phyloP scores from a whole-genome alignment of 1,140 invertebrate genomes.

The Diuraphis noxia region DNA sequence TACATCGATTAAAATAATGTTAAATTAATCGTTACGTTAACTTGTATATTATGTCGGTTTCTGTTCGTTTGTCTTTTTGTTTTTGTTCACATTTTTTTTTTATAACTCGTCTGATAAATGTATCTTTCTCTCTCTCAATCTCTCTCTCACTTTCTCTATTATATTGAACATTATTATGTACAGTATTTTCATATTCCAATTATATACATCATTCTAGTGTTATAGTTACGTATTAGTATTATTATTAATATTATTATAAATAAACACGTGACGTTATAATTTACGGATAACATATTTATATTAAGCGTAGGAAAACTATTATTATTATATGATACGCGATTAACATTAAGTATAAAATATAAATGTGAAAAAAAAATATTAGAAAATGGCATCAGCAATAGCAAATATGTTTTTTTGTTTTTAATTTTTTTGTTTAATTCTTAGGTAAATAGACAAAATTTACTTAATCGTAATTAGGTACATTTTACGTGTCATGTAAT shows the following conservation, averaged over 20 bases:
- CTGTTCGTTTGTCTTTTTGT: neutral
- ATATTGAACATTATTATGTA: neutral
- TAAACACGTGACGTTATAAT: neutral
- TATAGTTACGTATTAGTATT: neutral
- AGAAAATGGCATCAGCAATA: neutral
- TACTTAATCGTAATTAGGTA: slow-evolving; percentile 13
- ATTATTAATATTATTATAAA: neutral
- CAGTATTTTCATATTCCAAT: neutral
- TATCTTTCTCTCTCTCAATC: neutral
- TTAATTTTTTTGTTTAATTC: neutral
- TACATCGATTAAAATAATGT: neutral
- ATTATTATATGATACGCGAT: neutral
- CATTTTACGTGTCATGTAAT: neutral
- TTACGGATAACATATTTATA: neutral
- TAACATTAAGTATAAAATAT: neutral
- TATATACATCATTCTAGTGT: neutral
- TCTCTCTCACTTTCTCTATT: neutral
- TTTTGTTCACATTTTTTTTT: neutral
- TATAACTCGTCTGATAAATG: neutral
- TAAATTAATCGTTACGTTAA: neutral
- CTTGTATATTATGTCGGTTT: neutral
- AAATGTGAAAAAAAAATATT: neutral
- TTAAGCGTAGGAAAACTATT: neutral
- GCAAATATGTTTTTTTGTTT: neutral
- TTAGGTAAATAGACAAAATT: neutral